Conservation (phyloP, 2,888 invertebrate genomes). For the Mechanitis messenoides region DNA sequence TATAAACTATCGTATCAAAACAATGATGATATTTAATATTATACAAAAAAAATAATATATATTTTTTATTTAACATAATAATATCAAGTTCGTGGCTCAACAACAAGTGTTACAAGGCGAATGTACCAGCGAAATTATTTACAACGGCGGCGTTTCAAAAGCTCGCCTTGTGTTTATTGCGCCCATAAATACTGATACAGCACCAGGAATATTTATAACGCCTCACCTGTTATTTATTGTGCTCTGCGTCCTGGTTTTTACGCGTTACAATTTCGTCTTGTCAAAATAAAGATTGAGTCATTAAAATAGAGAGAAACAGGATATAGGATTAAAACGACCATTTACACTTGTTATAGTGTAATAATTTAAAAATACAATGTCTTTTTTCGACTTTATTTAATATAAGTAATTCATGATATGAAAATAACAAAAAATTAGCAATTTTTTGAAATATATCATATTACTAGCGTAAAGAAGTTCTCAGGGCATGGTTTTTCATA, state of each 20-base stretch:
- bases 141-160: conserved; percentile 68
- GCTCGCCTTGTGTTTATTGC: conserved; percentile 65
- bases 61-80: not conserved
- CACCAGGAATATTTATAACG: conserved; percentile 69
- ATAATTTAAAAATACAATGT: too few relatives aligned
- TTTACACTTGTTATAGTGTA: too few relatives aligned
- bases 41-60: not conserved
- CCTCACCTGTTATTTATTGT: conserved; percentile 71
- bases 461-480: too few relatives aligned
- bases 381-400: too few relatives aligned
- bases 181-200: conserved; percentile 73
- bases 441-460: too few relatives aligned
- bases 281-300: conserved; percentile 25
- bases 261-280: conserved; percentile 34
- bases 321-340: too few relatives aligned
- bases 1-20: not conserved
- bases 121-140: conserved; percentile 70
- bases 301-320: conserved; percentile 11
- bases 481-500: too few relatives aligned
- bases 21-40: too few relatives aligned
- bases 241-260: conserved; percentile 51
- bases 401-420: too few relatives aligned
- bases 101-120: conserved; percentile 63
- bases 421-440: too few relatives aligned
- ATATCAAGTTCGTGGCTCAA: conserved; percentile 36